Evolutionary conservation across 2,888 invertebrate species (phyloP).

Genomic region (Drosophila phalerata): DNA sequence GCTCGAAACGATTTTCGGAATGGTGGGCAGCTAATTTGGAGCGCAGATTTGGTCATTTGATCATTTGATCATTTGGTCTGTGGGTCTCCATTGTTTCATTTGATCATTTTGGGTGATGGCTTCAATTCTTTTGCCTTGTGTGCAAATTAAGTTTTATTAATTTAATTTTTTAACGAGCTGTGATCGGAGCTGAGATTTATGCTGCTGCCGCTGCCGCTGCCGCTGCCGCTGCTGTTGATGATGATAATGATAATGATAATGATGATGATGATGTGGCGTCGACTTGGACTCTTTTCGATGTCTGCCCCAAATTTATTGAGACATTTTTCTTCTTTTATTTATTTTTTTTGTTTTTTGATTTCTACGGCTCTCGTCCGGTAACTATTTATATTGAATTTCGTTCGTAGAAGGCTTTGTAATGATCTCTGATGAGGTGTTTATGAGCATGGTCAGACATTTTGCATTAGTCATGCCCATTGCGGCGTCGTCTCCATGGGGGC

Average conservation of each 20-base stretch:
- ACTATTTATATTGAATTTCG: slow-evolving; percentile 64
- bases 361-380: slow-evolving; percentile 33
- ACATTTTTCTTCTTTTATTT: slow-evolving; percentile 53
- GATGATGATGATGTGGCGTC: slow-evolving; percentile 32
- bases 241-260: neutral
- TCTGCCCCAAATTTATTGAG: slow-evolving; percentile 65
- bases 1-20: slow-evolving; percentile 32
- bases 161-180: slow-evolving; percentile 78
- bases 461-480: slow-evolving; percentile 76
- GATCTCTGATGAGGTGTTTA: slow-evolving; percentile 79
- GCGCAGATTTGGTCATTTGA: slow-evolving; percentile 65
- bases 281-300: slow-evolving; percentile 31
- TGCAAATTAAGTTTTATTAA: slow-evolving; percentile 79
- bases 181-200: slow-evolving; percentile 70
- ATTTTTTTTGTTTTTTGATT: slow-evolving; percentile 45
- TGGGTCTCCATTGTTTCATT: slow-evolving; percentile 54
- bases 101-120: slow-evolving; percentile 19
- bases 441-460: slow-evolving; percentile 69
- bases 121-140: slow-evolving; percentile 49
- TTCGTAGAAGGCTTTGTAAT: slow-evolving; percentile 74
- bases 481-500: slow-evolving; percentile 67
- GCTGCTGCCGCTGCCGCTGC: slow-evolving; percentile 7
- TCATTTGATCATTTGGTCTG: slow-evolving; percentile 60
- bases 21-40: slow-evolving; percentile 76
- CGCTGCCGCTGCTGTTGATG: neutral